These are phyloP conservation scores for Periophthalmus modestus DNA, from an alignment of 2,113 vertebrate genomes.

Conservation along the genomic window DNA sequence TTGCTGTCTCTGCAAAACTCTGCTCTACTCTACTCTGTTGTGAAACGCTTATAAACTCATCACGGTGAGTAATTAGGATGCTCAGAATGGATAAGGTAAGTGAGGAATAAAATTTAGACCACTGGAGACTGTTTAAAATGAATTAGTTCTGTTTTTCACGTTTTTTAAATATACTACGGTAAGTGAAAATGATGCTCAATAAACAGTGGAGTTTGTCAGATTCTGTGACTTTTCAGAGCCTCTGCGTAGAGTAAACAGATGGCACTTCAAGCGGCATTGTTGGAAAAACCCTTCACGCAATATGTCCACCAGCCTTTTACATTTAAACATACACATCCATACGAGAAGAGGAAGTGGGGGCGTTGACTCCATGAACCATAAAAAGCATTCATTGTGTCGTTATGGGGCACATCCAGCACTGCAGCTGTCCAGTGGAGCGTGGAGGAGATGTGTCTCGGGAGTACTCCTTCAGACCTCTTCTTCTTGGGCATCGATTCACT, in stretches of 20 bases:
- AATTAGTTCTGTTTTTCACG: too few relatives aligned
- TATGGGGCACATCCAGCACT: constrained; percentile 36
- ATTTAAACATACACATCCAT: constrained; percentile 28
- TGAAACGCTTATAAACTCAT: too few relatives aligned
- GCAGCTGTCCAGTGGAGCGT: constrained; percentile 24
- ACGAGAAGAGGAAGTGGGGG: constrained; percentile 15
- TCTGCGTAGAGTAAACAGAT: background rate
- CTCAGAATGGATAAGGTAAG: too few relatives aligned
- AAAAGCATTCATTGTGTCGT: constrained; percentile 44
- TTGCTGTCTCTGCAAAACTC: too few relatives aligned
- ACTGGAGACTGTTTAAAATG: too few relatives aligned
- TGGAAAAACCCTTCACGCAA: constrained; percentile 23
- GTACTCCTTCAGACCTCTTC: background rate
- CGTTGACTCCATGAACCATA: constrained; percentile 43
- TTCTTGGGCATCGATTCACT: background rate
- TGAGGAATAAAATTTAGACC: too few relatives aligned
- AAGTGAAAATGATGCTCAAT: background rate
- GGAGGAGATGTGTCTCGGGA: constrained; percentile 18
- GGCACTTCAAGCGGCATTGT: constrained; percentile 4
- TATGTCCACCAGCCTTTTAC: constrained; percentile 22
- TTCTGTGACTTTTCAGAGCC: background rate
- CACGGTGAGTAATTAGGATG: too few relatives aligned
- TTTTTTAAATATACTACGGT: background rate
- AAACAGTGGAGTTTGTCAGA: background rate
- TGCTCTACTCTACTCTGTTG: too few relatives aligned